A percentile compares a stretch with the other conserved stretches of the same genome.
Conservation (phyloP, 2,113 vertebrate genomes). For the Syrrhaptes paradoxus region DNA sequence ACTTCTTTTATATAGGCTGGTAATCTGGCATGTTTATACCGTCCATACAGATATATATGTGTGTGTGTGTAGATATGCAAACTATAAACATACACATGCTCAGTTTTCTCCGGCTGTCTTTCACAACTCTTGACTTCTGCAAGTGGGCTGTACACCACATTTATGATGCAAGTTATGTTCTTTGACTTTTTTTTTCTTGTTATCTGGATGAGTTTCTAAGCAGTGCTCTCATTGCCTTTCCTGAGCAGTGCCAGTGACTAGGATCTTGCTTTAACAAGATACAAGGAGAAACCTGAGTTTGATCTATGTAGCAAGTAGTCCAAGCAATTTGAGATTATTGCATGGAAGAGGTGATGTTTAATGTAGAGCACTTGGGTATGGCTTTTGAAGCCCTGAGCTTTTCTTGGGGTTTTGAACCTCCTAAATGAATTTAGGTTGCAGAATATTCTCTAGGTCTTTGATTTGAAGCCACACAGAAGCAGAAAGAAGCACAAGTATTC, state of each 20-base stretch:
- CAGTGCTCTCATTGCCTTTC: neutral
- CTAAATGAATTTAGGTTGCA: neutral
- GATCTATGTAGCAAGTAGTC: neutral
- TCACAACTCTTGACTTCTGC: neutral
- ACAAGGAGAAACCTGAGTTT: neutral
- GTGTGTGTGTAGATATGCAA: neutral
- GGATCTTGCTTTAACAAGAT: neutral
- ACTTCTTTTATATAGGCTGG: neutral
- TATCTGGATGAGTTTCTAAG: neutral
- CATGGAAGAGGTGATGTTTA: neutral
- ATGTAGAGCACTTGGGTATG: neutral
- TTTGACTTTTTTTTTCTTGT: neutral
- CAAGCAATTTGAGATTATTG: neutral
- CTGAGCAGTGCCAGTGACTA: neutral
- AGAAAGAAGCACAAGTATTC: neutral
- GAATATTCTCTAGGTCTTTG: neutral
- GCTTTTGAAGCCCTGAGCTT: neutral
- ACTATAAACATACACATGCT: neutral
- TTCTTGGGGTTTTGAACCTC: neutral
- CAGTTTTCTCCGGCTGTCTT: neutral
- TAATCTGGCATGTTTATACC: neutral
- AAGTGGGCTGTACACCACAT: neutral
- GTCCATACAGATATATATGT: neutral
- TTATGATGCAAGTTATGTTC: neutral
- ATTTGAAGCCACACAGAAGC: neutral